Evolutionary conservation across 1,140 invertebrate genomes (phyloP), one percentile per base, ranked within the genome.

Genomic region (Penaeus chinensis): DNA sequence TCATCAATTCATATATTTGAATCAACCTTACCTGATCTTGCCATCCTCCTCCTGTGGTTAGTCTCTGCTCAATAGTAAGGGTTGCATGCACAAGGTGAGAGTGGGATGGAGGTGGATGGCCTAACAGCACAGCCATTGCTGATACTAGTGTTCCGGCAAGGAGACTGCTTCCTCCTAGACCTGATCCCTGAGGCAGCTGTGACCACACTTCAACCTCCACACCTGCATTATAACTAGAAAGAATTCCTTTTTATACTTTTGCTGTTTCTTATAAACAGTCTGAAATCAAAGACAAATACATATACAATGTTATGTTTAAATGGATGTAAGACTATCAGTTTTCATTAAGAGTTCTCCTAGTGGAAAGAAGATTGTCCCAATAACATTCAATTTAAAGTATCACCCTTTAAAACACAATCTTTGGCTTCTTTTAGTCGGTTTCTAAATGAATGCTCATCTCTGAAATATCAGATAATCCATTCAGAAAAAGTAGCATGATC

Each of bases 41-140:
- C 94, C 94, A 94, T 3, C 94, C 94, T 37, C 94, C 94, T 42
- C 92, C 92, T 47, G 94, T 94, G 11, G 94, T 94, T 84, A 94
- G 90, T 90, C 94, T 88, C 90, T 94, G 93, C 83, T 94, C 94
- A 54, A 94, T 89, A 85, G 92, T 92, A 19, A 94, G 90, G 3
- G 94, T 90, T 42, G 86, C 87, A 74, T 90, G 87, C 63, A 90
- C 86, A 20, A 90, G 80, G 18, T 81, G 62, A 20, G 62, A 66
- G 47, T 42, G 80, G 3, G 37, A n/a, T 20, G 87, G 87, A 90
- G 91, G 92, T 11, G 76, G 84, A 85, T 91, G 90, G 18, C 93
- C 93, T 37, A 92, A 91, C 37, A 92, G 90, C n/a, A 89, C 91
- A 91, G 93, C 92, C n/a, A 94, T 71, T 22, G 91, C 92, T 71